Percentiles rank a stretch among this genome's conserved stretches.
Evolutionary conservation across 2,888 invertebrate genomes (phyloP).

Genomic region (Orgyia antiqua): DNA sequence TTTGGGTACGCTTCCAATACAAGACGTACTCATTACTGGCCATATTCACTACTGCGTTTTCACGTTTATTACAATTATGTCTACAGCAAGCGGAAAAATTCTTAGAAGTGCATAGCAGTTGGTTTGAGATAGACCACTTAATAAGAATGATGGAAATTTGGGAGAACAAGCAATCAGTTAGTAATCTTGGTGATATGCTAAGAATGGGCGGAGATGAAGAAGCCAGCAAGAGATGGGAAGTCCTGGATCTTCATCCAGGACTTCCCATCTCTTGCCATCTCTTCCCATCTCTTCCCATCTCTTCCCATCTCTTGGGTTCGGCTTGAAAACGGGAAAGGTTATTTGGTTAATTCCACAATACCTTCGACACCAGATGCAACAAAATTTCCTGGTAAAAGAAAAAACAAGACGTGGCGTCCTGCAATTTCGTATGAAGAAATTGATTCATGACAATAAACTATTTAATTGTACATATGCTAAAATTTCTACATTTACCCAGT

Average conservation of each 20-base stretch:
- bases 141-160: conserved; percentile 4
- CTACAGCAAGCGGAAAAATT: conserved; percentile 6
- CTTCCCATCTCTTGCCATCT: no score
- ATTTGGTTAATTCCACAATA: background rate
- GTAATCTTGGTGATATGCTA: background rate
- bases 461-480: no score
- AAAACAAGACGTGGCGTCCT: background rate
- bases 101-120: conserved; percentile 2
- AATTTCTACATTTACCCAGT: no score
- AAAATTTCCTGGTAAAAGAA: background rate
- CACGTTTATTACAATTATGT: background rate
- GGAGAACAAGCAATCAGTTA: conserved; percentile 1
- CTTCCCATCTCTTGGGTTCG: no score
- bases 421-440: no score
- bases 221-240: conserved; percentile 3
- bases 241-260: no score
- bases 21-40: no score
- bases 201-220: background rate
- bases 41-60: no score
- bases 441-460: no score
- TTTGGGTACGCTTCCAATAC: no score
- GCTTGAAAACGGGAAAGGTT: no score
- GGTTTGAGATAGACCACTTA: conserved; percentile 8
- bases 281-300: no score
- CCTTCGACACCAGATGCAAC: background rate